Conservation (phyloP, 2,113 vertebrate genomes). For the Sula dactylatra region DNA sequence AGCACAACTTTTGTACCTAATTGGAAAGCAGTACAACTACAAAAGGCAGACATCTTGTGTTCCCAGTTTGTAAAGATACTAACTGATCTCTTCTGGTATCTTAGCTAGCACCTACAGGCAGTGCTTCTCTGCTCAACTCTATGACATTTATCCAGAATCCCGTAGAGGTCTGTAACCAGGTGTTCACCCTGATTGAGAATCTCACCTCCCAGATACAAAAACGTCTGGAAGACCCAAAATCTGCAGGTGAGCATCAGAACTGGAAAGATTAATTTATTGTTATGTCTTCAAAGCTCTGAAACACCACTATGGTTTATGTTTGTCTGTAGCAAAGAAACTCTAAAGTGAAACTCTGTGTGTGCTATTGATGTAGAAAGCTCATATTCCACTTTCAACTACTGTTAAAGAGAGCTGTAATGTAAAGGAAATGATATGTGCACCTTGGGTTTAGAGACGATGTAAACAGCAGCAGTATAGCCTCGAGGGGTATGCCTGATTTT, state of each 20-base stretch:
- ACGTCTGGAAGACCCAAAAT: slow-evolving; percentile 91
- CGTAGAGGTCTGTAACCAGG: slow-evolving; percentile 87
- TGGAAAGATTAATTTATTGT: background rate
- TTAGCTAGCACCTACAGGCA: slow-evolving; percentile 90
- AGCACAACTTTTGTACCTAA: background rate
- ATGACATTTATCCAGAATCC: slow-evolving; percentile 93
- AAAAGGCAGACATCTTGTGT: background rate
- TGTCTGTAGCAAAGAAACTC: background rate
- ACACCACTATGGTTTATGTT: background rate
- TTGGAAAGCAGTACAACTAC: background rate
- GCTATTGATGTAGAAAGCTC: background rate
- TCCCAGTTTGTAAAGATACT: background rate
- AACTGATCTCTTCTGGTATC: background rate
- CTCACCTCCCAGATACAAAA: slow-evolving; percentile 92
- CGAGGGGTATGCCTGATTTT: background rate
- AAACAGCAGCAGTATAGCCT: background rate
- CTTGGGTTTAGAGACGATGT: background rate
- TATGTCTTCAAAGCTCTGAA: background rate
- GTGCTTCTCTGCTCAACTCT: slow-evolving; percentile 87
- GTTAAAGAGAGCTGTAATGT: background rate
- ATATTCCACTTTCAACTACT: background rate
- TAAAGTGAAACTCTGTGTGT: background rate
- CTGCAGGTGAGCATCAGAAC: slow-evolving; percentile 79
- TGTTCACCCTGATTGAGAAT: slow-evolving; percentile 91
- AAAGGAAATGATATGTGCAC: background rate